Percentiles rank a stretch among this genome's conserved stretches.
Evolutionary conservation across 2,888 invertebrate species (phyloP).

Genomic region (Homarus gammarus): DNA sequence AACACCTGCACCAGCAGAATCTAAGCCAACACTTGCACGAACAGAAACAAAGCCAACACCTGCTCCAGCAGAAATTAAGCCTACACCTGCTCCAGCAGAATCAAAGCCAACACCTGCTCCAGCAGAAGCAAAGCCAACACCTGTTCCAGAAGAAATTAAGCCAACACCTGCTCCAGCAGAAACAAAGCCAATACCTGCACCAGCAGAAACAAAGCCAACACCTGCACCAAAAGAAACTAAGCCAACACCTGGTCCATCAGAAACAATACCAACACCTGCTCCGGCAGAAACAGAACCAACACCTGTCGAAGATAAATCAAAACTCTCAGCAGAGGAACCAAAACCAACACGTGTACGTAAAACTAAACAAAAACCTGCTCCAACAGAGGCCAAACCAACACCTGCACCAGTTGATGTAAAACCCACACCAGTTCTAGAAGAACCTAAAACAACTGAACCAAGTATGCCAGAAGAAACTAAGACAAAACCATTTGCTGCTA

Average conservation of each 20-base stretch:
- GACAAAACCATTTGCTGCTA: neutral
- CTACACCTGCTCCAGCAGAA: neutral
- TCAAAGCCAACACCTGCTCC: neutral
- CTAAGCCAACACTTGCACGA: neutral
- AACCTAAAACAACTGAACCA: slow-evolving; percentile 1
- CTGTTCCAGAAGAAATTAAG: neutral
- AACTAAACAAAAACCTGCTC: neutral
- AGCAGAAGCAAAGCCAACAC: neutral
- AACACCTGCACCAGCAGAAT: slow-evolving; percentile 19
- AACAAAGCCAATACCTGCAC: neutral
- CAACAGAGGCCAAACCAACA: neutral
- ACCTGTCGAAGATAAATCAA: slow-evolving; percentile 37
- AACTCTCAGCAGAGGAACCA: neutral
- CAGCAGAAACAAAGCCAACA: slow-evolving; percentile 3
- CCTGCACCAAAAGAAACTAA: slow-evolving; percentile 1
- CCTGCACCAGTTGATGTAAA: slow-evolving; percentile 23
- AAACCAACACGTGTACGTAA: neutral
- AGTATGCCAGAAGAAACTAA: slow-evolving; percentile 9
- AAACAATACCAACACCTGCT: slow-evolving; percentile 43
- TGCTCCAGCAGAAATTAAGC: neutral
- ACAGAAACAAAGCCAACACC: neutral
- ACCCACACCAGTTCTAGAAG: neutral
- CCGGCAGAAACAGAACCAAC: slow-evolving; percentile 9
- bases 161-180: neutral
- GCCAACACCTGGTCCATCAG: slow-evolving; percentile 16